Percentiles rank a stretch among this genome's conserved stretches.
Evolutionary conservation across 2,113 vertebrate species (phyloP).

Genomic region (Ciconia boyciana): DNA sequence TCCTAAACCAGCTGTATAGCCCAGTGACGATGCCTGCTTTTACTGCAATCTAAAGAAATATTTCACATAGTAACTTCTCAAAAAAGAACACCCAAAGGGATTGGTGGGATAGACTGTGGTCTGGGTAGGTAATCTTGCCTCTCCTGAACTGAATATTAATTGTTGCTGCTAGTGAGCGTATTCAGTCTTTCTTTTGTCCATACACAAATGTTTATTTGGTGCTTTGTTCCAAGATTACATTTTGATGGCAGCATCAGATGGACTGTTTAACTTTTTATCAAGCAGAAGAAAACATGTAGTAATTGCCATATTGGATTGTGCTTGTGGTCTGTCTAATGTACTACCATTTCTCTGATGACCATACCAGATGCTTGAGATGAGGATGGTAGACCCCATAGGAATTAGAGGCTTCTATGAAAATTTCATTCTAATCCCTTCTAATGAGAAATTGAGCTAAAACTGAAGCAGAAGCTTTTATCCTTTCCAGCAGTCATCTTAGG

Average conservation of each 20-base stretch:
- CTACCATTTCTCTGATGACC: constrained; percentile 32
- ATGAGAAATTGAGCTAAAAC: constrained; percentile 57
- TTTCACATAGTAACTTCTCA: neutral
- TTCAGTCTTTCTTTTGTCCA: neutral
- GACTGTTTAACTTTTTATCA: constrained; percentile 34
- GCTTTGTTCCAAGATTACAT: neutral
- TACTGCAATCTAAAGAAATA: neutral
- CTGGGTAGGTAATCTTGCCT: neutral
- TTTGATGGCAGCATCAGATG: neutral
- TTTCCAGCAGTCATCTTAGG: neutral
- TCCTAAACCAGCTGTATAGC: neutral
- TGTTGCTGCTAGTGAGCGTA: neutral
- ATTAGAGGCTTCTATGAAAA: constrained; percentile 45
- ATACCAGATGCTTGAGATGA: constrained; percentile 47
- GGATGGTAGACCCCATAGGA: constrained; percentile 19
- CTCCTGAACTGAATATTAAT: neutral
- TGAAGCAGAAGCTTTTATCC: constrained; percentile 26
- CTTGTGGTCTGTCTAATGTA: neutral
- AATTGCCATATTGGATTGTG: constrained; percentile 38
- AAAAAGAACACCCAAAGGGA: neutral
- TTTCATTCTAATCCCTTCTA: constrained; percentile 57
- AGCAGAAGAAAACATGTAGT: neutral
- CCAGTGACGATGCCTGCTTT: neutral
- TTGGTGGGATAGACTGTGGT: neutral
- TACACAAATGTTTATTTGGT: neutral